These are phyloP conservation scores for Brachystomella parvula DNA, from an alignment of 1,140 invertebrate genomes.

Conservation along the genomic window DNA sequence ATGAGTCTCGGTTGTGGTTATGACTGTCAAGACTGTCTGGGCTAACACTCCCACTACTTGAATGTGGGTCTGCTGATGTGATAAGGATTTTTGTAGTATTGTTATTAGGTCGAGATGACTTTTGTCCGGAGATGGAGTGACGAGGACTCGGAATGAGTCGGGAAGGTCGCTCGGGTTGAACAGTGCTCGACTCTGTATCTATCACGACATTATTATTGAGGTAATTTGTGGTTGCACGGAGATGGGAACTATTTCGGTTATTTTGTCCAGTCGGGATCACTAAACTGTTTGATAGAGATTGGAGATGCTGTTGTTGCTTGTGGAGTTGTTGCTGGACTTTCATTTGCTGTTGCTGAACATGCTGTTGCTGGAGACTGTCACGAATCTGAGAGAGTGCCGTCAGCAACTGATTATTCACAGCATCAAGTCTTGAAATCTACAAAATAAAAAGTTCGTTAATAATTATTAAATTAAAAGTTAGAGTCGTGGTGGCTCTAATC, in stretches of 20 bases:
- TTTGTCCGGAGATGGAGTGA: constrained; percentile 10
- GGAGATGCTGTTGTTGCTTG: constrained; percentile 33
- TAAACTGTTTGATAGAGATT: constrained; percentile 24
- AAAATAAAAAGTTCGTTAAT: constrained; percentile 15
- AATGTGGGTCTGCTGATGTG: constrained; percentile 25
- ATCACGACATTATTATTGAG: constrained; percentile 16
- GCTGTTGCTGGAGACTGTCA: constrained; percentile 39
- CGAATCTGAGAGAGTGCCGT: constrained; percentile 61
- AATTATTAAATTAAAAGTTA: too few species aligned
- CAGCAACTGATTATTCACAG: constrained; percentile 66
- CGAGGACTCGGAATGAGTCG: not conserved
- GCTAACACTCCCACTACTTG: constrained; percentile 25
- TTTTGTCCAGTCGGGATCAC: constrained; percentile 8
- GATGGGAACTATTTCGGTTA: constrained; percentile 18
- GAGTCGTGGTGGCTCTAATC: too few species aligned
- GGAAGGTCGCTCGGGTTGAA: not conserved
- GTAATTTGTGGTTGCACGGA: constrained; percentile 13
- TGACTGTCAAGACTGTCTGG: constrained; percentile 30
- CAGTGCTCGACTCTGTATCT: not conserved
- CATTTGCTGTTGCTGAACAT: constrained; percentile 32
- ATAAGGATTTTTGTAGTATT: constrained; percentile 37
- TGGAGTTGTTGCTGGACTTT: constrained; percentile 30
- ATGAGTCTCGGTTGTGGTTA: constrained; percentile 22
- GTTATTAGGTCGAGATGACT: not conserved
- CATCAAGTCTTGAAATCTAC: constrained; percentile 52